Evolutionary conservation across 2,113 vertebrate species (phyloP), one percentile per base, ranked within the genome.

Genomic region (Forbesichthys agassizii): DNA sequence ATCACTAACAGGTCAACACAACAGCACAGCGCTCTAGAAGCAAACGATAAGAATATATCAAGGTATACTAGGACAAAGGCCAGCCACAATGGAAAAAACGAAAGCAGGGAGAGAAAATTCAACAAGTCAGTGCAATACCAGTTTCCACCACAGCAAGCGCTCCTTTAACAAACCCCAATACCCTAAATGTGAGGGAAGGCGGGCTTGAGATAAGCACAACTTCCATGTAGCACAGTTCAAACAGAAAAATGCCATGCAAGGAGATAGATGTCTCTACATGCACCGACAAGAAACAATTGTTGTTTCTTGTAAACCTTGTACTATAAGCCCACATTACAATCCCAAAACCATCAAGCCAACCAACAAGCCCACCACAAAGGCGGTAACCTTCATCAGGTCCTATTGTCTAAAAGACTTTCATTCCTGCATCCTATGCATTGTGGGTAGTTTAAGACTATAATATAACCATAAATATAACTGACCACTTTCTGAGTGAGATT

Each of bases 61-160:
- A 66, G 4, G 33, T 11, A 67, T 66, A 80, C 74, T 9, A 60
- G 68, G 66, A 83, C 64, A n/a, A 84, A 78, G 68, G 52, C 74
- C 60, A 61, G 64, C 69, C 55, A 75, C 66, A 67, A 68, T 62
- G 62, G 11, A 47, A 18, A 18, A 16, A 16, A 27, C 27, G 2
- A 27, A 5, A 16, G 61, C 58, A 49, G 68, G 63, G 69, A 49
- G 77, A 66, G 68, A 76, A 71, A 74, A 56, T 75, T 83, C 87
- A 88, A 89, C 87, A 89, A 83, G 88, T 90, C 81, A 84, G 84
- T 88, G 88, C 87, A 89, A 76, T 88, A 84, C 81, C 84, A 75
- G 71, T 75, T 79, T 85, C 73, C 68, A 72, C 83, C 86, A 86
- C 81, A 36, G 74, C 73, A 36, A 78, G 69, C 72, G 70, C 80